Conservation (phyloP, 2,888 invertebrate species). For the Adela reaumurella region DNA sequence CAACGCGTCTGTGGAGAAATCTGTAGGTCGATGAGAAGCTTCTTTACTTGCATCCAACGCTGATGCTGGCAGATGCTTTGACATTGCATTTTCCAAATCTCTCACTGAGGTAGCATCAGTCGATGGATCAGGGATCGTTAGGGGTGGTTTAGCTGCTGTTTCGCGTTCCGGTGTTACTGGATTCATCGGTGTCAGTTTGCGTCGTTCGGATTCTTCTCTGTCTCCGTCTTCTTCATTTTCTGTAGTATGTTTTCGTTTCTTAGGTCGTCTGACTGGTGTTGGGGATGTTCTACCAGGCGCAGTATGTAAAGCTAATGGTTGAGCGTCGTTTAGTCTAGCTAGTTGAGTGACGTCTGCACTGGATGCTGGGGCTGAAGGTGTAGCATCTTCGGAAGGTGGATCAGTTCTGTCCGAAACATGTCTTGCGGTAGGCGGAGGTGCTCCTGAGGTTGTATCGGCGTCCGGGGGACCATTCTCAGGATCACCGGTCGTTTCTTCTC, state of each 20-base stretch:
- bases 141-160: constrained; percentile 29
- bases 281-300: constrained; percentile 48
- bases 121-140: constrained; percentile 35
- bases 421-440: constrained; percentile 29
- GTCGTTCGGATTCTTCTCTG: constrained; percentile 37
- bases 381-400: constrained; percentile 34
- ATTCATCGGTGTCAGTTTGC: constrained; percentile 42
- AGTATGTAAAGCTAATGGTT: constrained; percentile 40
- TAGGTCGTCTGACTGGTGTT: constrained; percentile 61
- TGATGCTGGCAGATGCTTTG: constrained; percentile 77
- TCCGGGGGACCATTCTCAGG: constrained; percentile 88
- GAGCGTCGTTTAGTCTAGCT: constrained; percentile 39
- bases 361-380: constrained; percentile 38
- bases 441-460: constrained; percentile 61
- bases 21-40: constrained; percentile 70
- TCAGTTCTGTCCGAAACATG: constrained; percentile 39
- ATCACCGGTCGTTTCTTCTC: constrained; percentile 79
- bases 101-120: constrained; percentile 70
- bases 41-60: constrained; percentile 49
- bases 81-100: constrained; percentile 95
- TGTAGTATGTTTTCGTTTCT: constrained; percentile 45
- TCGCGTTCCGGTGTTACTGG: constrained; percentile 43
- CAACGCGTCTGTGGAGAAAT: constrained; percentile 82
- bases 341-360: constrained; percentile 43
- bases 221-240: constrained; percentile 37